Percentiles rank a stretch among this genome's conserved stretches.
Conservation (phyloP, 2,797 vertebrate genomes). For the Sebastes goodei region DNA sequence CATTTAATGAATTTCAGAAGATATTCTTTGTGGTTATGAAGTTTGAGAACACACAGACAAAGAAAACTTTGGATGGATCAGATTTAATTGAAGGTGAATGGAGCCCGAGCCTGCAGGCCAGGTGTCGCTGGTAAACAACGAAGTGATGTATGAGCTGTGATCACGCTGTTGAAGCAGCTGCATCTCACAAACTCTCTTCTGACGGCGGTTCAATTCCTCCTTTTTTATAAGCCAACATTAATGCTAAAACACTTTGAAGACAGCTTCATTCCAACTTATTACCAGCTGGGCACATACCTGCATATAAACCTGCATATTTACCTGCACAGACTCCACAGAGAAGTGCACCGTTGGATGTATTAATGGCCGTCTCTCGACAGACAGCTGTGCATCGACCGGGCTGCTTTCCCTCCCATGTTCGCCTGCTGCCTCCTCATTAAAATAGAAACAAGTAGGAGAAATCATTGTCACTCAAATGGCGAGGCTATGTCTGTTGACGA, state of each 20-base stretch:
- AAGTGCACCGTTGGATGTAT: slow-evolving; percentile 18
- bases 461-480: slow-evolving; percentile 63
- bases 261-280: neutral
- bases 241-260: neutral
- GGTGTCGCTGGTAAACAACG: slow-evolving; percentile 40
- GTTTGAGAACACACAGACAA: neutral
- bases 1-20: neutral
- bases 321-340: neutral
- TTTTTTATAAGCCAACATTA: neutral
- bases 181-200: neutral
- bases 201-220: neutral
- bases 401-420: slow-evolving; percentile 35
- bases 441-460: slow-evolving; percentile 68
- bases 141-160: slow-evolving; percentile 13
- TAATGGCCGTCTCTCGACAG: slow-evolving; percentile 49
- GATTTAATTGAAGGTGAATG: slow-evolving; percentile 11
- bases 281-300: neutral
- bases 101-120: slow-evolving; percentile 5
- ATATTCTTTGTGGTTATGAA: neutral
- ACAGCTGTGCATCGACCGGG: slow-evolving; percentile 36
- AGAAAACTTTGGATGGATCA: neutral
- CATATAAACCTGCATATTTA: neutral
- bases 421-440: slow-evolving; percentile 64
- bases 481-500: slow-evolving; percentile 28
- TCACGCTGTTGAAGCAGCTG: neutral